Base-by-base conservation (phyloP, 2,113 vertebrate species). In the Morone saxatilis region DNA sequence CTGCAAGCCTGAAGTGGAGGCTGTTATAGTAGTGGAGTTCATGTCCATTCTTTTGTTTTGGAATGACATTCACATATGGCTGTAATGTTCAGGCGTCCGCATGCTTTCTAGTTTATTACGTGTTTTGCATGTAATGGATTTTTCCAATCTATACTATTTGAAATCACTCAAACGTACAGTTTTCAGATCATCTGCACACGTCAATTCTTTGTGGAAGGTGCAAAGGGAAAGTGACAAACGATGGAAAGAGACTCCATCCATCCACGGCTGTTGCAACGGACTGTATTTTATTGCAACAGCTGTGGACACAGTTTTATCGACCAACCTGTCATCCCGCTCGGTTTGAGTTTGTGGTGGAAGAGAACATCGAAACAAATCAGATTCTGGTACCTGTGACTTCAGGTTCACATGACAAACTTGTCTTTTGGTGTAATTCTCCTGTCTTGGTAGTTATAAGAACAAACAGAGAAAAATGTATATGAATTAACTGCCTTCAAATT, bases 271-370 rank as follows among this genome's bases (percentile, higher is more conserved):
- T 25, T 76, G 66, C 68, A 79, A 31, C 65, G 53, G 56, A 51
- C 54, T 43, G 45, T 11, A 50, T 25, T n/a, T 25, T 53, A 53
- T 66, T 76, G 77, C 57, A 62, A 4, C 77, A 43, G 47, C 16
- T 0, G 56, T 10, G 57, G 22, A 50, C 47, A 62, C 38, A 10
- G 4, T 45, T 22, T 45, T 12, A 71, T 63, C n/a, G 36, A 19
- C 14, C 48, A 17, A 17, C 20, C 13, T 31, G 20, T 53, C 72
- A 61, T 38, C 60, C 38, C 5, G 17, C 38, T 62, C 36, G 20
- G 59, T 40, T 19, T 61, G 59, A 38, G 36, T 61, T 38, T 61
- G 16, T 40, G 19, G 12, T 22, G 59, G 59, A n/a, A 38, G 43
- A 74, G 19, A 3, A 36, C 1, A 38, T 41, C 72, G 17, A 11